Evolutionary conservation across 2,888 invertebrate species (phyloP), one percentile per base, ranked within the genome.

Genomic region (Willowsia nigromaculata): DNA sequence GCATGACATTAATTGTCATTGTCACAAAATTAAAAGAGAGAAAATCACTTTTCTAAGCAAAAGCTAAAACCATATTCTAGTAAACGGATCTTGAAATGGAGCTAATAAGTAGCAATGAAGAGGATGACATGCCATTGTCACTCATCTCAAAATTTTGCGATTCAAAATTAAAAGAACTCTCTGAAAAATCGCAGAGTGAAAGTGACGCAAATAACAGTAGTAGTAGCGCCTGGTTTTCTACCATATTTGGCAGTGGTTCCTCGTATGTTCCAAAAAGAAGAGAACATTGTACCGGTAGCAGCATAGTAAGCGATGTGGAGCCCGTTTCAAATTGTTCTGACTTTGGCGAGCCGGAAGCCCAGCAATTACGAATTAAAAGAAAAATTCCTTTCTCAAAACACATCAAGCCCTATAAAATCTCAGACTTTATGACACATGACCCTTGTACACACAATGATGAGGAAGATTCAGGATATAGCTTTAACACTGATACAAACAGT

Each of bases 101-200:
- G 27, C 9, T 43, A 13, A 50, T 43, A 13, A 50, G 27, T 27
- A 7, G 25, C 43, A 5, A 25, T 56, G 74, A 76, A 15, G 43
- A 27, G 15, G 74, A 53, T 22, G 53, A 56, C 56, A 43, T 88
- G 40, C 78, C 88, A 25, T 25, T 88, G 18, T 88, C 82, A 9
- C 78, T 88, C 4, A 88, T 88, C 13, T 84, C 88, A 83, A 76
- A 84, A 50, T 84, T 88, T 47, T 88, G 88, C 25, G 88, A 88
- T 43, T 62, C 83, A 1, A 47, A 22, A 71, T 25, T 80, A 40
- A 56, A 68, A 40, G 81, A 81, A 27, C 40, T 87, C 4, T 50
- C 84, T 11, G 27, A 18, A 22, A 59, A 43, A 2, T 53, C 27
- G 9, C 37, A 18, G n/a, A 76, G 68, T 86, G 65, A 65, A 78